A percentile compares a stretch with the other conserved stretches of the same genome.
phyloP scores from a whole-genome alignment of 2,888 invertebrate species.

The Troglohyphantes excavatus region DNA sequence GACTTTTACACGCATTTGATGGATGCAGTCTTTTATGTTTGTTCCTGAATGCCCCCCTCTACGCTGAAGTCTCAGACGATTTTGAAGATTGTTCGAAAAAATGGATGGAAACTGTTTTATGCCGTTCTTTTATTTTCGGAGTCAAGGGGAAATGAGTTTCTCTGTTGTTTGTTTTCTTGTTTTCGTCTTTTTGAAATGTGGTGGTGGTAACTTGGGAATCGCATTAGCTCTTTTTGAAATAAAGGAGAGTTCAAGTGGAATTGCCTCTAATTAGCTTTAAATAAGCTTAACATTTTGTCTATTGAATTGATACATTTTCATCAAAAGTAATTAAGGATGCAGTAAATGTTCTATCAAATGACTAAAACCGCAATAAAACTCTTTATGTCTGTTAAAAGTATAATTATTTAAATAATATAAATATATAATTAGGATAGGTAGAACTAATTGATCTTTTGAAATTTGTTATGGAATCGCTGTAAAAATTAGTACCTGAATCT shows the following conservation, averaged over 20 bases:
- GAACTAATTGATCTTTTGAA: no score
- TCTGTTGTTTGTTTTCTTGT: not conserved
- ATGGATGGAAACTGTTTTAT: slow-evolving; percentile 4
- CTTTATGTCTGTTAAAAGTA: no score
- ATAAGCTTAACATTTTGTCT: no score
- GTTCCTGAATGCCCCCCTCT: slow-evolving; percentile 2
- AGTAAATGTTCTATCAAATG: no score
- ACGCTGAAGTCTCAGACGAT: not conserved
- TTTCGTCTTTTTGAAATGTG: not conserved
- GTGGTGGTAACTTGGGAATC: not conserved
- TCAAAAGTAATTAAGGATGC: no score
- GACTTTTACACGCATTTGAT: slow-evolving; percentile 31
- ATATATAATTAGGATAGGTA: no score
- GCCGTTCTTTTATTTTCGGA: slow-evolving; percentile 1
- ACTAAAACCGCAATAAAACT: no score
- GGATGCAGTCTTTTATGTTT: slow-evolving; percentile 55
- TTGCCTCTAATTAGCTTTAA: no score
- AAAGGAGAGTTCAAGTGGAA: not conserved
- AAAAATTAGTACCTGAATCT: no score
- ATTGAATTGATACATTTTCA: no score
- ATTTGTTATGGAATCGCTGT: no score
- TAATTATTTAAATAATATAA: no score
- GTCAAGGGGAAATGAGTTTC: not conserved
- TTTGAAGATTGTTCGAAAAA: not conserved
- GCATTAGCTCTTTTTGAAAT: slow-evolving; percentile 2